Evolutionary conservation across 2,113 vertebrate species (phyloP), one percentile per base, ranked within the genome.

Genomic region (Pelmatolapia mariae): DNA sequence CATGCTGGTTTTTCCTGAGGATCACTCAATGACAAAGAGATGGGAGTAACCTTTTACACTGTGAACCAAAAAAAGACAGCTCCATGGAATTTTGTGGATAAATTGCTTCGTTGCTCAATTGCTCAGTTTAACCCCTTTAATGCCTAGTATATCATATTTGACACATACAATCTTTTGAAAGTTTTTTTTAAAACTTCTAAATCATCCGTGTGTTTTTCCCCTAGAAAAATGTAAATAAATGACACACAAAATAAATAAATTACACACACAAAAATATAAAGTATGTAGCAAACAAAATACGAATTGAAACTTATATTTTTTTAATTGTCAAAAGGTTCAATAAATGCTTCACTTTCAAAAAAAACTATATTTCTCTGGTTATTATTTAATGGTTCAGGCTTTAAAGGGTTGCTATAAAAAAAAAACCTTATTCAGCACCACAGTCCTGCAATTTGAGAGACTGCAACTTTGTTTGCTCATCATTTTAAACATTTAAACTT

Each of bases 371-470:
- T 61, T 63, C 29, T 63, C 0, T 33, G 59, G 3, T 63, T 19
- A 33, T 61, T 7, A 33, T 61, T 61, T 63, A 19, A 0, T 33
- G 2, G 0, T 63, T 63, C 59, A 33, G 59, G 1, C 16, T 33
- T 61, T 61, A 33, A 61, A 19, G 16, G 57, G 29, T 61, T 61
- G 57, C 57, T 59, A 59, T 6, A 5, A 18, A 56, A 2, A 2
- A 61, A 24, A 5, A 13, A 2, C 8, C 22, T 45, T 18, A 29
- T 9, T 43, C n/a, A 24, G 0, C 5, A 6, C 0, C 8, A 0
- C 66, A 43, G 43, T 16, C 68, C 24, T 10, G 1, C 40, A 76
- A 29, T 73, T 0, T 45, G 8, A 73, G 4, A 29, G 4, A 45
- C 40, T 43, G 12, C 2, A 26, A 26, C 40, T 73, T 45, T 73